Conservation (phyloP, 2,888 invertebrate genomes). For the Noctua fimbriata region DNA sequence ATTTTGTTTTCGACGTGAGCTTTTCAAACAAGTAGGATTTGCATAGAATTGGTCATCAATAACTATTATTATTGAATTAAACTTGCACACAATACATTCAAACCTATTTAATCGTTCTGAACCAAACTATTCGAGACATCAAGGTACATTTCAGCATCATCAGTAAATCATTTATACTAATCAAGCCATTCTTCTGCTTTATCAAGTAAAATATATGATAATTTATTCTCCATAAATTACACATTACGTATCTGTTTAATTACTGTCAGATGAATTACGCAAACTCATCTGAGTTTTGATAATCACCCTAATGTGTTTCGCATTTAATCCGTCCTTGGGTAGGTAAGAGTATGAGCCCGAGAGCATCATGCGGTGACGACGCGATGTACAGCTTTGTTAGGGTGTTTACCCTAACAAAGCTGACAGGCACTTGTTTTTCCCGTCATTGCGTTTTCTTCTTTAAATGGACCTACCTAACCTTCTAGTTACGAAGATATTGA, state of each 20-base stretch:
- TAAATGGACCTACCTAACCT: no score
- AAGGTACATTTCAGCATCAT: neutral
- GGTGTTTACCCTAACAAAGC: neutral
- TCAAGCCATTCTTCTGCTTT: neutral
- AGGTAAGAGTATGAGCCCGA: neutral
- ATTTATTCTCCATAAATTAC: slow-evolving; percentile 2
- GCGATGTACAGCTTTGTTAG: no score
- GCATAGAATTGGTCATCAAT: neutral
- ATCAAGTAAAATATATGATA: neutral
- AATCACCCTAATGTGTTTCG: neutral
- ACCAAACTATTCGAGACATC: neutral
- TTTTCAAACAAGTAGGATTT: neutral
- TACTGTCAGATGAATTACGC: slow-evolving; percentile 14
- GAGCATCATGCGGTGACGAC: neutral
- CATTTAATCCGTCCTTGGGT: neutral
- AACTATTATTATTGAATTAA: neutral
- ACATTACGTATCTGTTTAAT: neutral
- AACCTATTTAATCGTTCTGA: neutral
- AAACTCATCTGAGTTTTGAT: neutral
- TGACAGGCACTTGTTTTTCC: neutral
- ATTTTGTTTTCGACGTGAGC: neutral
- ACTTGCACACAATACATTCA: neutral
- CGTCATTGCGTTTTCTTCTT: neutral
- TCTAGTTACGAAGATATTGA: neutral
- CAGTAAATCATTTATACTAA: neutral